phyloP scores from a whole-genome alignment of 1,140 invertebrate genomes.

The Scylla paramamosain region DNA sequence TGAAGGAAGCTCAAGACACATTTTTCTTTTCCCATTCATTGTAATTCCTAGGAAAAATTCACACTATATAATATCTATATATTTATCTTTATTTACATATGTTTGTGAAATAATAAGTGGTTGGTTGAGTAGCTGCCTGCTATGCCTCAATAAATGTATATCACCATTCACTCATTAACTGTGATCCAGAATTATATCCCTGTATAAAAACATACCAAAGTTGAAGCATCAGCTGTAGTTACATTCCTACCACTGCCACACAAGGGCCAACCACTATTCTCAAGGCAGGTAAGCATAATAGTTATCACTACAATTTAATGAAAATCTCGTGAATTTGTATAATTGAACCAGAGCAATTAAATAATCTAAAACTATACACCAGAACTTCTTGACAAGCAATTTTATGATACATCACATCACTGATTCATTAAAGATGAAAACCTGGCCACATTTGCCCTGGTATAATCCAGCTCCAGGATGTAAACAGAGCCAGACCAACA shows the following conservation, averaged over 20 bases:
- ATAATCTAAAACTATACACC: slow-evolving; percentile 57
- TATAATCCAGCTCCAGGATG: neutral
- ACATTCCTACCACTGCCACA: neutral
- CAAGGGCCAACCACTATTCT: neutral
- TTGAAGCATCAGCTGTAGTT: neutral
- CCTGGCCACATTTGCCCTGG: neutral
- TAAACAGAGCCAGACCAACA: neutral
- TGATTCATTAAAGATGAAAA: too few species aligned
- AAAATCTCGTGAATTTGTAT: slow-evolving; percentile 44
- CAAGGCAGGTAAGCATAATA: slow-evolving; percentile 19
- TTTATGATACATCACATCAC: neutral
- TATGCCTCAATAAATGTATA: neutral
- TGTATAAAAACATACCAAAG: slow-evolving; percentile 42
- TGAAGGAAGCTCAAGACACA: neutral
- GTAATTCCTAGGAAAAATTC: neutral
- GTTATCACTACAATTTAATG: slow-evolving; percentile 51
- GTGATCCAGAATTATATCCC: slow-evolving; percentile 41
- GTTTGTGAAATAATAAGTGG: slow-evolving; percentile 23
- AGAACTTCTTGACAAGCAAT: slow-evolving; percentile 55
- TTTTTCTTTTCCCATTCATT: neutral
- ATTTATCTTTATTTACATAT: slow-evolving; percentile 3
- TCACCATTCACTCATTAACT: slow-evolving; percentile 17
- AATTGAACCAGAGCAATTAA: slow-evolving; percentile 60
- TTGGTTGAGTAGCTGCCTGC: neutral
- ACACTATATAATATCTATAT: slow-evolving; percentile 32